phyloP scores from a whole-genome alignment of 1,140 invertebrate species.

The Scaptomyza pallida region DNA sequence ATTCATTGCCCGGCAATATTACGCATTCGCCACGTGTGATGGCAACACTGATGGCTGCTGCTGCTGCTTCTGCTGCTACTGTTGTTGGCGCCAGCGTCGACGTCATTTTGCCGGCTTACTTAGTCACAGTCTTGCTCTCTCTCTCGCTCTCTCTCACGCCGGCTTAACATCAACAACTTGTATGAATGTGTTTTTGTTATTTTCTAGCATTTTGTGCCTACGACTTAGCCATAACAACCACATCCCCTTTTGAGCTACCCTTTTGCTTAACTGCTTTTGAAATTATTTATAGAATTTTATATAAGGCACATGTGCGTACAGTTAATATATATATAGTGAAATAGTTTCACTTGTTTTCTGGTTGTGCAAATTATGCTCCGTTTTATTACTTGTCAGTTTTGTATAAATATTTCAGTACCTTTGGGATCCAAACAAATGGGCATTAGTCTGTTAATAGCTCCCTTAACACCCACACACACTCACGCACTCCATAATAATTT shows the following conservation, averaged over 20 bases:
- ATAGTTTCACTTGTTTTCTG: constrained; percentile 17
- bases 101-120: constrained; percentile 30
- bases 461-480: background rate
- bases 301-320: constrained; percentile 53
- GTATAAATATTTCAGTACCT: constrained; percentile 75
- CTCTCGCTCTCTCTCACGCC: constrained; percentile 8
- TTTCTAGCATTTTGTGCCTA: constrained; percentile 52
- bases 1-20: constrained; percentile 55
- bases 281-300: constrained; percentile 81
- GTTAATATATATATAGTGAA: constrained; percentile 8
- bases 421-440: constrained; percentile 44
- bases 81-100: constrained; percentile 9
- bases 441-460: constrained; percentile 37
- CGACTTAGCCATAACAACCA: background rate
- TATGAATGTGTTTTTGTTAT: constrained; percentile 74
- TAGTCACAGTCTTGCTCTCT: background rate
- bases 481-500: background rate
- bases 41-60: constrained; percentile 19
- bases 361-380: constrained; percentile 64
- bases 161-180: constrained; percentile 65
- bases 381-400: constrained; percentile 61
- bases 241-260: background rate
- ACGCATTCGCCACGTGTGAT: constrained; percentile 68
- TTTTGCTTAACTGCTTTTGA: constrained; percentile 68
- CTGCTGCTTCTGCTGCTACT: constrained; percentile 1